Evolutionary conservation across 2,113 vertebrate genomes (phyloP).

Genomic region (Oryzias melastigma): DNA sequence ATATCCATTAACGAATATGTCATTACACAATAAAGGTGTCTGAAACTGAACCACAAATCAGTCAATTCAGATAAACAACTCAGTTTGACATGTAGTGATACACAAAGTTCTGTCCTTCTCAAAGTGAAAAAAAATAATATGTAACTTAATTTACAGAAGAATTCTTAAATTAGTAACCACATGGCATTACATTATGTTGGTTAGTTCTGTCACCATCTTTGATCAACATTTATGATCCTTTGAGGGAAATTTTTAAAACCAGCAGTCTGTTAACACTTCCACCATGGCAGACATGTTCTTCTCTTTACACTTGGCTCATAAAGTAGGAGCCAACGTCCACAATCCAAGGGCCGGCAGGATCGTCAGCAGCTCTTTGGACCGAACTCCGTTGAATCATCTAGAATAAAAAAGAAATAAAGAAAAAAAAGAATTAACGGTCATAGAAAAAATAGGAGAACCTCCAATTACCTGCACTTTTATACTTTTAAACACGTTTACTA

Average conservation of each 20-base stretch:
- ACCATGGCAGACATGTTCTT: background rate
- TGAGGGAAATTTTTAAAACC: slow-evolving; percentile 7
- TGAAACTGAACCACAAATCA: too few relatives aligned
- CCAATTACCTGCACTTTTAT: too few relatives aligned
- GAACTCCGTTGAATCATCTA: slow-evolving; percentile 73
- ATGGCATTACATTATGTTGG: too few relatives aligned
- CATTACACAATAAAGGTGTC: too few relatives aligned
- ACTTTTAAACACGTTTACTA: background rate
- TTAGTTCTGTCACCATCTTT: background rate
- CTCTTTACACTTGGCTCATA: slow-evolving; percentile 80
- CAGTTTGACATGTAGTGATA: too few relatives aligned
- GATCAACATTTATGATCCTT: slow-evolving; percentile 4
- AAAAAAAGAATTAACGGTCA: background rate
- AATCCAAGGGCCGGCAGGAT: slow-evolving; percentile 69
- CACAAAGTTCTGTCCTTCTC: too few relatives aligned
- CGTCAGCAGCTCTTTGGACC: slow-evolving; percentile 72
- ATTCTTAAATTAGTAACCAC: too few relatives aligned
- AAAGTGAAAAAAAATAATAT: too few relatives aligned
- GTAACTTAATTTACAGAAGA: too few relatives aligned
- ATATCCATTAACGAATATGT: too few relatives aligned
- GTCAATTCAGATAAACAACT: too few relatives aligned
- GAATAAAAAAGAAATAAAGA: slow-evolving; percentile 9
- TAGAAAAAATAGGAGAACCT: background rate
- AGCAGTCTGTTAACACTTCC: slow-evolving; percentile 15
- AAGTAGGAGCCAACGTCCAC: slow-evolving; percentile 80